phyloP scores from a whole-genome alignment of 2,113 vertebrate species.

The Anser brachyrhynchus region DNA sequence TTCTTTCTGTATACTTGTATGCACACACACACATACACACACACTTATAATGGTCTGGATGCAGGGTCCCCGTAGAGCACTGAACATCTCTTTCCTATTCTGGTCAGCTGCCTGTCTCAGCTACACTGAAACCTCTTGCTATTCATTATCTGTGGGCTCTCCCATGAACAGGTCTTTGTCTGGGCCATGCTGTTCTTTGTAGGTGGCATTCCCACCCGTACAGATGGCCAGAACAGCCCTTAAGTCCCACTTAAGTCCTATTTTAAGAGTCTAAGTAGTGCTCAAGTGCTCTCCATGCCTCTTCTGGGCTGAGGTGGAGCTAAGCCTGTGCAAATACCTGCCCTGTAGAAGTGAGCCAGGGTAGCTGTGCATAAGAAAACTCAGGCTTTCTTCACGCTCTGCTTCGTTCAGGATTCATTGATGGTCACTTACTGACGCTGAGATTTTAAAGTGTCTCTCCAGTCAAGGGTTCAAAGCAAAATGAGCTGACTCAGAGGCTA shows the following conservation, averaged over 20 bases:
- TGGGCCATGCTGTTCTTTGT: neutral
- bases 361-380: neutral
- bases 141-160: slow-evolving; percentile 7
- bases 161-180: slow-evolving; percentile 26
- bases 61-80: neutral
- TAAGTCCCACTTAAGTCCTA: slow-evolving; percentile 23
- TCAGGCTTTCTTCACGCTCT: neutral
- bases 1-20: neutral
- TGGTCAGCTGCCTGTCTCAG: neutral
- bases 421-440: neutral
- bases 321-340: slow-evolving; percentile 8
- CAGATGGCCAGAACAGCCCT: neutral
- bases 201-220: neutral
- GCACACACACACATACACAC: too few relatives aligned
- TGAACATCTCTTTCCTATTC: neutral
- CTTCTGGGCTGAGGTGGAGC: neutral
- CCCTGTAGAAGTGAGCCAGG: neutral
- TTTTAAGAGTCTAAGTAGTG: slow-evolving; percentile 32
- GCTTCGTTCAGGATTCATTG: neutral
- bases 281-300: neutral
- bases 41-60: neutral
- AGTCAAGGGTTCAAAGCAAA: neutral
- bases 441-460: neutral
- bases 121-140: neutral
- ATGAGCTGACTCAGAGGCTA: neutral